Conservation (phyloP, 37 sponge, comb jelly and placozoan species). For the Geodia barretti region DNA sequence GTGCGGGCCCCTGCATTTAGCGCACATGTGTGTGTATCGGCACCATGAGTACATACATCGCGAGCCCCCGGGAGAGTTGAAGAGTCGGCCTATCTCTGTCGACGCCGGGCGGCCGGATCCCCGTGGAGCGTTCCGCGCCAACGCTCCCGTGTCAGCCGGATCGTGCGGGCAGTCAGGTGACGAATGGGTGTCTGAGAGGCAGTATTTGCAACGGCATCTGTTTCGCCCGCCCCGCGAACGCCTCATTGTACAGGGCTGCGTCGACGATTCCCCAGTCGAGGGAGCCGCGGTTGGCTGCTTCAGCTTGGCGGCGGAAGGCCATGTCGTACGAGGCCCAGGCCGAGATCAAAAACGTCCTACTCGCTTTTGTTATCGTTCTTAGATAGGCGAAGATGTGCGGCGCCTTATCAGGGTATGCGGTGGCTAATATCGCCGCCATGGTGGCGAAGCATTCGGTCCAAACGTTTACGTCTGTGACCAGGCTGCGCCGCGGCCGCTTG, state of each 20-base stretch:
- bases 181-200: neutral
- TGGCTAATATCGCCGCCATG: neutral
- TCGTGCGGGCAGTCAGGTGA: neutral
- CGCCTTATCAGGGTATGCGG: neutral
- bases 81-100: neutral
- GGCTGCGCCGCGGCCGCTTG: neutral
- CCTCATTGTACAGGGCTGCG: neutral
- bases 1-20: too few relatives aligned
- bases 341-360: neutral
- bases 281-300: neutral
- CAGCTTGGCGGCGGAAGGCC: constrained; percentile 19
- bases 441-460: constrained; percentile 2
- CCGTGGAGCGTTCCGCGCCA: neutral
- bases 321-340: constrained; percentile 8
- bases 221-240: neutral
- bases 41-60: neutral
- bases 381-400: constrained; percentile 16
- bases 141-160: neutral
- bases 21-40: neutral
- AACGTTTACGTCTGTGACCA: neutral
- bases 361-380: neutral
- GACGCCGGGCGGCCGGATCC: neutral
- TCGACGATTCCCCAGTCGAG: neutral
- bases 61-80: neutral
- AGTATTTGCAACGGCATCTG: neutral